These are phyloP conservation scores for Apamea monoglypha DNA, from an alignment of 2,888 invertebrate genomes.

Conservation along the genomic window DNA sequence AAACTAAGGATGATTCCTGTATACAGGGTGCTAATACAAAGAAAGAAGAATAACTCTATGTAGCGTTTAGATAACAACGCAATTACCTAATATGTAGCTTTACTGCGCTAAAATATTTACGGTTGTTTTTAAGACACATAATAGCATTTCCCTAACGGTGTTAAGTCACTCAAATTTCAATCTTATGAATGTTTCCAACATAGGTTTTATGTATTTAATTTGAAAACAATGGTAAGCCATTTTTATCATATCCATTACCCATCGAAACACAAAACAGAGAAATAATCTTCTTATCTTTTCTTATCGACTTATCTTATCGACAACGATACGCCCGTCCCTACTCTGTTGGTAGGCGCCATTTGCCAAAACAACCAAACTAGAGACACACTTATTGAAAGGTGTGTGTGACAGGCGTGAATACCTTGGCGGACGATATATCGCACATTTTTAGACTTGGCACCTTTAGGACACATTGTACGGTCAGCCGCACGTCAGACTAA, in stretches of 20 bases:
- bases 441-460: conserved; percentile 81
- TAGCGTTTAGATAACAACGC: not conserved
- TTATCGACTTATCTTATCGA: no score
- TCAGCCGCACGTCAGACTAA: conserved; percentile 10
- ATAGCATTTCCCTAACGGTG: not conserved
- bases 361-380: conserved; percentile 81
- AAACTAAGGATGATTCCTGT: not conserved
- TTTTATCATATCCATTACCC: no score
- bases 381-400: conserved; percentile 78
- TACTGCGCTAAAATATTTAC: not conserved
- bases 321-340: conserved; percentile 67
- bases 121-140: not conserved
- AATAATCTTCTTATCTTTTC: not conserved
- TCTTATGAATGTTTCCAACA: not conserved
- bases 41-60: not conserved
- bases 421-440: conserved; percentile 70
- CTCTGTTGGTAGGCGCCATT: conserved; percentile 78
- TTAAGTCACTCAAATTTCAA: not conserved
- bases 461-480: conserved; percentile 52
- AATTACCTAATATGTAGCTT: not conserved
- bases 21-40: not conserved
- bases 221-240: not conserved
- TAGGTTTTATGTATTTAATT: not conserved
- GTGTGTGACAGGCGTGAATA: conserved; percentile 74
- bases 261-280: not conserved